Evolutionary conservation across 2,113 vertebrate species (phyloP).

Genomic region (Reinhardtius hippoglossoides): DNA sequence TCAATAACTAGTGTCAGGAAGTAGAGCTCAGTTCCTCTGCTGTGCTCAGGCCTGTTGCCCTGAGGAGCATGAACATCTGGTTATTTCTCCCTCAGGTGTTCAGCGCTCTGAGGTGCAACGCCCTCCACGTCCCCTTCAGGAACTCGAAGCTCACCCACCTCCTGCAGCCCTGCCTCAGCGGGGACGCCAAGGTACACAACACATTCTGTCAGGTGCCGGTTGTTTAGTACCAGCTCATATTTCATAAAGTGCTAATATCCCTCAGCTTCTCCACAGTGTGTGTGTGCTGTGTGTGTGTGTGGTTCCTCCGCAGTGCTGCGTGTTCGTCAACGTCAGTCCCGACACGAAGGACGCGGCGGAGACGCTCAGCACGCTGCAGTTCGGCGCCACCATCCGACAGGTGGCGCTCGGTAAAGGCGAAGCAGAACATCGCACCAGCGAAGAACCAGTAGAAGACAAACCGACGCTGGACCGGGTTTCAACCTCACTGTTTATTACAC

Average conservation of each 20-base stretch:
- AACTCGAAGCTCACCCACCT: constrained; percentile 80
- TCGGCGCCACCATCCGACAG: constrained; percentile 74
- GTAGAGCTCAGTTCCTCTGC: too few species aligned
- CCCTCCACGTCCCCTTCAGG: constrained; percentile 77
- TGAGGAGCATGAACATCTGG: neutral
- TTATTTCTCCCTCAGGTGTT: constrained; percentile 68
- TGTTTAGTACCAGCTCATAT: too few species aligned
- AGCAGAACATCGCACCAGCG: constrained; percentile 49
- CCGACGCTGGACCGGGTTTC: neutral
- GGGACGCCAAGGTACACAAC: constrained; percentile 73
- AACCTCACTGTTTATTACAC: too few species aligned
- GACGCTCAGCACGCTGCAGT: constrained; percentile 77
- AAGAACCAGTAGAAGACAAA: constrained; percentile 35
- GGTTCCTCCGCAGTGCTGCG: constrained; percentile 65
- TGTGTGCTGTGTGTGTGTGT: too few species aligned
- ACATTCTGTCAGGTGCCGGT: too few species aligned
- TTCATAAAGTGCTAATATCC: too few species aligned
- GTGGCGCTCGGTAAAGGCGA: constrained; percentile 69
- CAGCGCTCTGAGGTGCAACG: constrained; percentile 72
- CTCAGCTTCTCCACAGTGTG: too few species aligned
- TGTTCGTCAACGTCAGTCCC: constrained; percentile 75
- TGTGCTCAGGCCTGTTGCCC: neutral
- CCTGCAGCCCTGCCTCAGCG: constrained; percentile 76
- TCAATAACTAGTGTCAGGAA: too few species aligned
- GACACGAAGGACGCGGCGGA: constrained; percentile 60